Evolutionary conservation across 2,113 vertebrate genomes (phyloP).

Genomic region (Sphyrna mokarran): DNA sequence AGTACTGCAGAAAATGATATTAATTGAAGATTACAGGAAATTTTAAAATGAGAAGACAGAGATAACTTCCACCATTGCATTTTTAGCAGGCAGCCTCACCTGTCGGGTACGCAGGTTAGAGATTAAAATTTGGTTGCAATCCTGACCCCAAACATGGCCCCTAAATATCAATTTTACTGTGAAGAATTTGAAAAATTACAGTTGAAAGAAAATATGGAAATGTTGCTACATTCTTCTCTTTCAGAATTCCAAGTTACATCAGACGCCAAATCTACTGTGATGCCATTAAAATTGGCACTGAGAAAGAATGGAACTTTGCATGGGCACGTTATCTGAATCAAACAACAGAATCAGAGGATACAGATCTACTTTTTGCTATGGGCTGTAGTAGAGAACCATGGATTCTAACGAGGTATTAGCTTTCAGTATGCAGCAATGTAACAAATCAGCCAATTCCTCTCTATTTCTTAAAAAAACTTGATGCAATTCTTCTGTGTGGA

Average conservation of each 20-base stretch:
- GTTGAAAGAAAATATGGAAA: neutral
- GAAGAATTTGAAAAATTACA: neutral
- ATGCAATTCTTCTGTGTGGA: neutral
- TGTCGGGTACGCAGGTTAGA: neutral
- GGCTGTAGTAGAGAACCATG: slow-evolving; percentile 60
- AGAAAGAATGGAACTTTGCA: slow-evolving; percentile 65
- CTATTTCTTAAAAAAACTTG: neutral
- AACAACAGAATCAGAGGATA: neutral
- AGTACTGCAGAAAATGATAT: neutral
- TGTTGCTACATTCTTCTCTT: slow-evolving; percentile 44
- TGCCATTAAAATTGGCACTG: slow-evolving; percentile 56
- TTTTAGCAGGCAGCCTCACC: neutral
- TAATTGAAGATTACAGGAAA: neutral
- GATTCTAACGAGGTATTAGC: slow-evolving; percentile 61
- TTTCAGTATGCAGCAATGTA: neutral
- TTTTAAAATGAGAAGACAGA: neutral
- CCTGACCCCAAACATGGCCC: too few relatives aligned
- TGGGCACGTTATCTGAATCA: slow-evolving; percentile 49
- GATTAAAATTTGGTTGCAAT: neutral
- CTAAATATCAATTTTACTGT: neutral
- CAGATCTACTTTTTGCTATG: slow-evolving; percentile 48
- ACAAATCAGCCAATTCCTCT: neutral
- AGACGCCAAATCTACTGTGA: slow-evolving; percentile 54
- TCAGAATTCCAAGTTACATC: slow-evolving; percentile 56
- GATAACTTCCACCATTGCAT: neutral